These are phyloP conservation scores for Hetaerina americana DNA, from an alignment of 1,140 invertebrate species.

Conservation along the genomic window DNA sequence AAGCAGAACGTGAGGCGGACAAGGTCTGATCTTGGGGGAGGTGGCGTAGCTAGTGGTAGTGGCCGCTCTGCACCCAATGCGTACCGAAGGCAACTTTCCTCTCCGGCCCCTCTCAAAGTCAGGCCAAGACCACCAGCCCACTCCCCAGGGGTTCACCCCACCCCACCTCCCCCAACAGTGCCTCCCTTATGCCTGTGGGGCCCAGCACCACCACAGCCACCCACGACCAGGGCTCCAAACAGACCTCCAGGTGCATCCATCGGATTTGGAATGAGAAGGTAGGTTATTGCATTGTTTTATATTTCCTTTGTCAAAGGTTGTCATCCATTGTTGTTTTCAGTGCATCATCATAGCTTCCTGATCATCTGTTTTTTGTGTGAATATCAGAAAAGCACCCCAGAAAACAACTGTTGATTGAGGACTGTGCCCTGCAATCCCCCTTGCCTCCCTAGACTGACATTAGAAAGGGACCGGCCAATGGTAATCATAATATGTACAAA, in stretches of 20 bases:
- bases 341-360: no score
- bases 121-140: conserved; percentile 22
- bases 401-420: no score
- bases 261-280: background rate
- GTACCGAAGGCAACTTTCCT: conserved; percentile 39
- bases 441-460: no score
- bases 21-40: conserved; percentile 44
- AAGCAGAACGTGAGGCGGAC: conserved; percentile 38
- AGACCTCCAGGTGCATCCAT: background rate
- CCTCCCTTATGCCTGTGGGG: background rate
- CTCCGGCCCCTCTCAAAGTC: conserved; percentile 44
- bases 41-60: background rate
- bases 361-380: no score
- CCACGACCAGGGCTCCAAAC: background rate
- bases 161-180: conserved; percentile 13
- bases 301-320: no score
- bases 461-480: no score
- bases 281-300: no score
- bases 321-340: no score
- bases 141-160: conserved; percentile 31
- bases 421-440: no score
- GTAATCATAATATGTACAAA: no score
- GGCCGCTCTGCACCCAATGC: background rate
- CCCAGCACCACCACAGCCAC: background rate
- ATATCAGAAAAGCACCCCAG: no score